Evolutionary conservation across 2,797 vertebrate species (phyloP), one percentile per base, ranked within the genome.

Genomic region (Eurystomus glaucurus): DNA sequence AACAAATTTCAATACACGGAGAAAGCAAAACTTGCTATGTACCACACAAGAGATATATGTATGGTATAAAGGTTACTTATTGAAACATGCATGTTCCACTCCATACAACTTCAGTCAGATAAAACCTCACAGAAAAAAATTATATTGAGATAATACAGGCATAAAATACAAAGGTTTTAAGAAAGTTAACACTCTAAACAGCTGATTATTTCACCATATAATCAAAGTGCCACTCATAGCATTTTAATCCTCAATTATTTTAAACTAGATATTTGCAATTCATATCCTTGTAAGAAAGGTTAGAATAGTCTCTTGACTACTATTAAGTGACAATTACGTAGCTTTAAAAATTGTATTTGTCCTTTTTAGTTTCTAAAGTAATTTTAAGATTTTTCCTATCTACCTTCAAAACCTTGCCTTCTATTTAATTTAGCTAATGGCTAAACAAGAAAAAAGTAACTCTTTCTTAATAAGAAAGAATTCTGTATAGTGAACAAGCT

Each of bases 1-100:
- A 97, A 94, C 52, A 97, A 96, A 96, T 92, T 85, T 78, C 62
- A 79, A 68, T 76, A 93, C 1, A 1, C 9, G 11, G 45, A 85
- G 70, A 90, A 95, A 87, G 26, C 26, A 93, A 81, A 74, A 75
- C 62, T 92, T 39, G 31, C 7, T 35, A 2, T 25, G 43, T 58
- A 84, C 17, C 39, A 23, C 39, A 11, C 26, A 41, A 41, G 54
- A 91, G 39, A 48, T 37, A 90, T 4, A 86, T 74, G 65, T 55
- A 90, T 11, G 39, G 65, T 19, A 83, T 29, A 52, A 62, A 39
- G 20, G 25, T 69, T 87, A 26, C 52, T 76, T 85, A 76, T 48
- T 16, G 12, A 89, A 97, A 83, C 45, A 78, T 8, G 9, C 10
- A 20, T 45, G 22, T 85, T 91, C 45, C 1, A 19, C 39, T 70